A percentile compares a stretch with the other conserved stretches of the same genome.
Conservation (phyloP, 2,888 invertebrate species). For the Agrotis exclamationis region DNA sequence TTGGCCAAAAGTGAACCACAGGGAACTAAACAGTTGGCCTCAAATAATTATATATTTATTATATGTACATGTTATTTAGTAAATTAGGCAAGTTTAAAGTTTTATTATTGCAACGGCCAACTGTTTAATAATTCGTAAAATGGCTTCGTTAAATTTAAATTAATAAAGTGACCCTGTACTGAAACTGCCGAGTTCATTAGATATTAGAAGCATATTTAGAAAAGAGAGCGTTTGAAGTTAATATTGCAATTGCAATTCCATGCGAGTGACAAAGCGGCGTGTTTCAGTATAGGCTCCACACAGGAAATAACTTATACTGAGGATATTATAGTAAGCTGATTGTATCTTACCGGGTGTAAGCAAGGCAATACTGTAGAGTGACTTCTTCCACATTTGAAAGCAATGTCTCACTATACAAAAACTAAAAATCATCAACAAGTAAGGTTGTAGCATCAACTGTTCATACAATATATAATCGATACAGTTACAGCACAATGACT, state of each 20-base stretch:
- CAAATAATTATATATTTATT: constrained; percentile 20
- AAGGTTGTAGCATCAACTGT: constrained; percentile 90
- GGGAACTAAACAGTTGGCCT: constrained; percentile 82
- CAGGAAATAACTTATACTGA: constrained; percentile 89
- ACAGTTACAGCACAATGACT: constrained; percentile 89
- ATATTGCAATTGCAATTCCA: constrained; percentile 68
- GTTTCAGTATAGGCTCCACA: constrained; percentile 86
- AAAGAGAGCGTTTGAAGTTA: constrained; percentile 65
- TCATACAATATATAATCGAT: constrained; percentile 82
- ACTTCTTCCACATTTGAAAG: constrained; percentile 91
- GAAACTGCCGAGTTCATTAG: constrained; percentile 80
- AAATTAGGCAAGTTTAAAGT: constrained; percentile 43
- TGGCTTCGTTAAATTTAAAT: constrained; percentile 86
- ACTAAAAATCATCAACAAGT: constrained; percentile 89
- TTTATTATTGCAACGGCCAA: constrained; percentile 70
- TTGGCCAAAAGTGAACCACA: constrained; percentile 82
- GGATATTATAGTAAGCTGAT: constrained; percentile 91
- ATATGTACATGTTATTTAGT: constrained; percentile 40
- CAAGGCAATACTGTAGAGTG: constrained; percentile 91
- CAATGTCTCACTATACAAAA: constrained; percentile 90
- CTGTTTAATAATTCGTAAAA: constrained; percentile 82
- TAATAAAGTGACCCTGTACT: constrained; percentile 82
- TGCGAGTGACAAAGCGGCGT: constrained; percentile 78
- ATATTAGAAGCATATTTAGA: constrained; percentile 71
- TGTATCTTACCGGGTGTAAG: constrained; percentile 91